Evolutionary conservation across 2,113 vertebrate genomes (phyloP), one percentile per base, ranked within the genome.

Genomic region (Suricata suricatta): DNA sequence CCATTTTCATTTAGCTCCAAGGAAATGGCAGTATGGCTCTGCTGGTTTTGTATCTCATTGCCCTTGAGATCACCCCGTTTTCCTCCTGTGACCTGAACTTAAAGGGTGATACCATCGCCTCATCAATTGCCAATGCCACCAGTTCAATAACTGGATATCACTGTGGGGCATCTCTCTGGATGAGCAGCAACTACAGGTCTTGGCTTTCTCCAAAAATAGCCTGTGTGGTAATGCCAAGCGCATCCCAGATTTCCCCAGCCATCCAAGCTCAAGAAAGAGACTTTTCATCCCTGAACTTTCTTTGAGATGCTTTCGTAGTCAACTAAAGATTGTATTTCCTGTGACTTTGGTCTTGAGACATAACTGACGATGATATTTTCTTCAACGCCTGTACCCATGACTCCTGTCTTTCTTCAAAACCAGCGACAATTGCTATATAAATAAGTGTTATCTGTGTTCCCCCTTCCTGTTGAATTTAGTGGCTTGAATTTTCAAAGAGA

Each of bases 121-220:
- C 97, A 98, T 97, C 96, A 97, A 96, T 98, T 97, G 97, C 88
- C 97, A 98, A 96, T 96, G 88, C 96, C 68, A 16, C 72, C 90
- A 97, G 86, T 96, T 94, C 16, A 97, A 85, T 74, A 89, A 38
- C 95, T 63, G 5, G 68, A 90, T 98, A 97, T 63, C 93, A 1
- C 0, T 38, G 29, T 54, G 27, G 52, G 98, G 60, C 63, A 96
- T 97, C 97, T 97, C 92, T 64, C 91, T 84, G n/a, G 2, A 93
- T 14, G 96, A 94, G 84, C 27, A 31, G 92, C 69, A 94, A 31
- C 25, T 25, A 21, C 35, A 96, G 44, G 91, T 86, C 17, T 25
- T 60, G 95, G 17, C 35, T 96, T 0, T 35, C 23, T 93, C 94
- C 97, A 72, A 97, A 98, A 98, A 97, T 83, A 97, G 38, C 90